Percentiles rank a stretch among this genome's conserved stretches.
Conservation (phyloP, 2,113 vertebrate genomes). For the Cavia porcellus region DNA sequence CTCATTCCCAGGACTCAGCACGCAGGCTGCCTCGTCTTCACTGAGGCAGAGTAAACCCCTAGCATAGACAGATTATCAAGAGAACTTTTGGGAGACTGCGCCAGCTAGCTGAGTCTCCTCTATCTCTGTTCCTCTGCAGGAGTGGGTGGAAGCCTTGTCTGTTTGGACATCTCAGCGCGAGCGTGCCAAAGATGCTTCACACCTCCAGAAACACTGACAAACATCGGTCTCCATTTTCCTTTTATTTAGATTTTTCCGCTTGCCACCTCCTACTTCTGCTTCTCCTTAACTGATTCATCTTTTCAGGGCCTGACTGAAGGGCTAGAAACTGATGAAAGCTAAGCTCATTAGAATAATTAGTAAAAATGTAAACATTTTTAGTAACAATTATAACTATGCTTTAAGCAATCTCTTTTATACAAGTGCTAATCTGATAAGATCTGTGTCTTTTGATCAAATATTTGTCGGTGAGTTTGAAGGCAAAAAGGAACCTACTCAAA, state of each 20-base stretch:
- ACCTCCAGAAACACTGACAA: neutral
- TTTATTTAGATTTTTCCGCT: neutral
- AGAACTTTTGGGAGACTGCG: neutral
- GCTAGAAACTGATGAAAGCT: neutral
- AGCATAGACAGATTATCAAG: neutral
- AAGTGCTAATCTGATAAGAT: neutral
- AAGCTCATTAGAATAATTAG: neutral
- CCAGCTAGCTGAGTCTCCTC: neutral
- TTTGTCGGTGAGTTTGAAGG: too few species aligned
- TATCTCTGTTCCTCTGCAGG: neutral
- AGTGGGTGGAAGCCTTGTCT: neutral
- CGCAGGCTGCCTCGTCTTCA: too few species aligned
- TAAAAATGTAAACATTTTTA: neutral
- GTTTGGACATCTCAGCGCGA: neutral
- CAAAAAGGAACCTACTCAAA: neutral
- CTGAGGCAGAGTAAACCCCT: rapidly evolving
- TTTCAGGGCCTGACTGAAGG: conserved; percentile 26
- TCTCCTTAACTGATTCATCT: neutral
- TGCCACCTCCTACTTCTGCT: too few species aligned
- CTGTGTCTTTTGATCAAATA: neutral
- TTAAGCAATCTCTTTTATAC: neutral
- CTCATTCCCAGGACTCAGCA: neutral
- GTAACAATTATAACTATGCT: neutral
- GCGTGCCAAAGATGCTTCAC: neutral
- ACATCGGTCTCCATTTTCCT: neutral